Evolutionary conservation across 2,113 vertebrate genomes (phyloP).

Genomic region (Paracanthobrama guichenoti): DNA sequence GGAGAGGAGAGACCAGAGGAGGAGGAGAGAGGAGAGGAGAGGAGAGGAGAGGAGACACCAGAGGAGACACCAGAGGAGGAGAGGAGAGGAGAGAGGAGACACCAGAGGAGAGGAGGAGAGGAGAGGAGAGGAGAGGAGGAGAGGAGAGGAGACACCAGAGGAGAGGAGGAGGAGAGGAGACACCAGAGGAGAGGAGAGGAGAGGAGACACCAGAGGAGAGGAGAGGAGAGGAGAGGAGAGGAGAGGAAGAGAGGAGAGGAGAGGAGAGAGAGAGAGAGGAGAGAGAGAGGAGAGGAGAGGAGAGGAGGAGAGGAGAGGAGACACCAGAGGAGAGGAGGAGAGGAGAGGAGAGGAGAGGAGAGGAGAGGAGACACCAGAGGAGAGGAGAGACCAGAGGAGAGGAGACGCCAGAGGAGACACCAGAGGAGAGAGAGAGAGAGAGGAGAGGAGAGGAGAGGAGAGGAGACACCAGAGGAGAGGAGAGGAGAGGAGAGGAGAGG

Average conservation of each 20-base stretch:
- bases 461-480: too few species aligned
- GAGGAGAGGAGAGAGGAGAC: background rate
- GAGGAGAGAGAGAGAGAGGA: rapidly evolving
- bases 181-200: rapidly evolving
- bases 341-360: background rate
- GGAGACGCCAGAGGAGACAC: too few species aligned
- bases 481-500: too few species aligned
- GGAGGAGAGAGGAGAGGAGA: rapidly evolving
- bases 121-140: rapidly evolving
- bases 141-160: rapidly evolving
- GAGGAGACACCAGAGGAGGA: rapidly evolving
- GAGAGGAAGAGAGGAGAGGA: rapidly evolving
- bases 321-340: rapidly evolving
- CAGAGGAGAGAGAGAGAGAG: too few species aligned
- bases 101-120: rapidly evolving
- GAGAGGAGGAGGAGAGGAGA: rapidly evolving
- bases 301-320: too few species aligned
- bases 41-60: too few species aligned
- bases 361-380: too few species aligned
- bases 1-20: rapidly evolving
- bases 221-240: rapidly evolving
- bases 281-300: background rate
- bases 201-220: rapidly evolving
- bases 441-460: background rate
- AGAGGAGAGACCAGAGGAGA: background rate